phyloP scores from a whole-genome alignment of 2,888 invertebrate genomes.

The Copidosoma aretas region DNA sequence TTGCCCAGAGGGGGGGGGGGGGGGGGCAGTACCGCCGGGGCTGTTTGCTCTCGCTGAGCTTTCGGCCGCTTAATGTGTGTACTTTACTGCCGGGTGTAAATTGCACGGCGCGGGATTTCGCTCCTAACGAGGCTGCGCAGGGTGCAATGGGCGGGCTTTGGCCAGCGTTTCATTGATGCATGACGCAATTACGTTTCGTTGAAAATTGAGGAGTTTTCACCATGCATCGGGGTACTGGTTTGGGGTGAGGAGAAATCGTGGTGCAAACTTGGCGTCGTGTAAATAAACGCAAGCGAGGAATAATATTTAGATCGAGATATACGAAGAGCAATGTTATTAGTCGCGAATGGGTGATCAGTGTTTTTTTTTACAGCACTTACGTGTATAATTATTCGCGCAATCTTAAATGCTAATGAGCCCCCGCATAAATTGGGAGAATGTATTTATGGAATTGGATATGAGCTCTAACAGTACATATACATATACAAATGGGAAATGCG shows the following conservation, averaged over 20 bases:
- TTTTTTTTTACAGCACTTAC: neutral
- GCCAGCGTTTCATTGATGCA: neutral
- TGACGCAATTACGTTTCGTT: neutral
- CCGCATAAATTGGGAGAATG: neutral
- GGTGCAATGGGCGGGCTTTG: neutral
- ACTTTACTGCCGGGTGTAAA: constrained; percentile 1
- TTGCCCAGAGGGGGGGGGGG: constrained; percentile 5
- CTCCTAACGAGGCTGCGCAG: neutral
- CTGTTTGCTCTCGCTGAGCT: constrained; percentile 11
- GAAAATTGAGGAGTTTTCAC: neutral
- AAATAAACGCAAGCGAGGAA: neutral
- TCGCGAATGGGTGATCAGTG: neutral
- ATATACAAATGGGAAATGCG: neutral
- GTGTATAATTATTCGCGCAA: neutral
- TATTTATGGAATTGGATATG: neutral
- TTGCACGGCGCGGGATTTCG: neutral
- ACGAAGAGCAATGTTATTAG: neutral
- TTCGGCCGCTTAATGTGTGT: constrained; percentile 5
- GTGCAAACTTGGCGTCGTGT: neutral
- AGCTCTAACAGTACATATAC: neutral
- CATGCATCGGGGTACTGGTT: neutral
- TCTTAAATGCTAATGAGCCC: neutral
- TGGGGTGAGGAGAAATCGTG: neutral
- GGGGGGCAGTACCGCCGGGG: neutral
- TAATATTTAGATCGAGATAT: neutral